Base-by-base conservation (phyloP, 2,797 vertebrate species). In the Chrosomus eos region DNA sequence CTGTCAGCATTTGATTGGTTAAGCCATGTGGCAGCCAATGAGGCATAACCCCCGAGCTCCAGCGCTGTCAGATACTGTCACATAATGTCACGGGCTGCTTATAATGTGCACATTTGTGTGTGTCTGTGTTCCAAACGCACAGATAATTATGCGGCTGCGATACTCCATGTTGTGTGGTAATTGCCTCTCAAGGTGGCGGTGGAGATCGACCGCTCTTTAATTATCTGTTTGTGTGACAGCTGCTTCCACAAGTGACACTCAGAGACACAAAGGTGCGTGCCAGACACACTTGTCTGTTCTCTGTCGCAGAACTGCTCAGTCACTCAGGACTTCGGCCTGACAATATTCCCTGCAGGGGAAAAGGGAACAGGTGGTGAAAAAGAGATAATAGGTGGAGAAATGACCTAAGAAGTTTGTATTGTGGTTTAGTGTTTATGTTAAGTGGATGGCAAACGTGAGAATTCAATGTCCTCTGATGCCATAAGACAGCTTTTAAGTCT, bases 151-250 rank as follows among this genome's bases (percentile, higher is more conserved):
- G 90, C 88, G 87, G 90, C 91, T 88, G 86, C 91, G 88, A 84
- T 48, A 89, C 89, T 92, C 90, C 87, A 87, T 80, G 87, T 90
- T 88, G 87, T 86, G 67, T 90, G 71, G 88, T 94, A 93, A 93
- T 93, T 93, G 91, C 88, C 91, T 90, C 88, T 75, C 40, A 70
- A 74, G 75, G 68, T 74, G 80, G 75, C 5, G 43, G 28, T 53
- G 72, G 73, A 43, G 66, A 75, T 85, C 92, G 80, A 83, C 70
- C 66, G 80, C 90, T 87, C 81, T 80, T 74, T 85, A 89, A 70
- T 51, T 68, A 85, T 64, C 80, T 16, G n/a, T 68, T 88, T 68
- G 74, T 4, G 1, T 89, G 88, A 87, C 80, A 89, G 51, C 16
- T 38, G 60, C 83, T 85, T 82, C 53, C 51, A 60, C 72, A 74